A percentile compares a stretch with the other conserved stretches of the same genome.
phyloP scores from a whole-genome alignment of 2,113 vertebrate genomes.

The Sander vitreus region DNA sequence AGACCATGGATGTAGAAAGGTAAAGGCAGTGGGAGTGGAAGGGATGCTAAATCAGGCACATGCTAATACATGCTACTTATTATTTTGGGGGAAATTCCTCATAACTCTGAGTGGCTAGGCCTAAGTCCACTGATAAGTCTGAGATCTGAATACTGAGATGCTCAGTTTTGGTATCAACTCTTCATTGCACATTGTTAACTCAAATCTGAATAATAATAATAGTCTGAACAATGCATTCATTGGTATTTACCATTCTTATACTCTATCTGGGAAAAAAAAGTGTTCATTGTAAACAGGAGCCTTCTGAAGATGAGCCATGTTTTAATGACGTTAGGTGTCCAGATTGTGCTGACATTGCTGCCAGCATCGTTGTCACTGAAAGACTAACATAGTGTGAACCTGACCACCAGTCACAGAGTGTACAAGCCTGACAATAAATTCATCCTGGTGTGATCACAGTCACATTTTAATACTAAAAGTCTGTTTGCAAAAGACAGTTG shows the following conservation, averaged over 20 bases:
- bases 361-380: constrained; percentile 40
- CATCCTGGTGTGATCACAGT: constrained; percentile 16
- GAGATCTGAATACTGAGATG: not conserved
- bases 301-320: constrained; percentile 33
- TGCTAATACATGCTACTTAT: too few species aligned
- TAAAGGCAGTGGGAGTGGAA: too few species aligned
- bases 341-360: constrained; percentile 45
- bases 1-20: too few species aligned
- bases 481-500: not conserved
- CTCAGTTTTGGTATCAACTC: not conserved
- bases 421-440: constrained; percentile 14
- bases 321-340: constrained; percentile 46
- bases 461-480: constrained; percentile 3
- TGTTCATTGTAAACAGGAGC: not conserved
- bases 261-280: constrained; percentile 8
- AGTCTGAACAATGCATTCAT: not conserved
- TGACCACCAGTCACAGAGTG: constrained; percentile 28
- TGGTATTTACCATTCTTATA: constrained; percentile 3
- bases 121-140: too few species aligned
- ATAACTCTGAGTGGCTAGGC: too few species aligned
- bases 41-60: too few species aligned
- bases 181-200: not conserved
- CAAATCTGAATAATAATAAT: not conserved
- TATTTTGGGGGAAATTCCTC: too few species aligned
- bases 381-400: constrained; percentile 34